Evolutionary conservation across 2,888 invertebrate genomes (phyloP), one percentile per base, ranked within the genome.

Genomic region (Autographa pulchrina): DNA sequence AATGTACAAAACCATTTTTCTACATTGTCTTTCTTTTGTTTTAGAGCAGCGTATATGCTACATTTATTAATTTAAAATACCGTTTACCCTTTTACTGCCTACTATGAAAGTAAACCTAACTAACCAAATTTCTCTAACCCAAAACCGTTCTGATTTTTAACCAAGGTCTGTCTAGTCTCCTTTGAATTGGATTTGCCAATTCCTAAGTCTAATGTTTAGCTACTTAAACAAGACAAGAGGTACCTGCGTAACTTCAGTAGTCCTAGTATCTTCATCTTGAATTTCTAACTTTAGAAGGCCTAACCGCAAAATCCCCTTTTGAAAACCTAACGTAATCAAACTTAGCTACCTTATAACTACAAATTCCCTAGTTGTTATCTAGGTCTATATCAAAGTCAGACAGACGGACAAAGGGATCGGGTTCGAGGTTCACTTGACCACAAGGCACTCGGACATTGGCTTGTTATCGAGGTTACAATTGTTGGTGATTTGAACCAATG

Each of bases 321-420:
- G n/a, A 38, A 38, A 38, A 35, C 35, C 35, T 35, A 35, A 38
- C 11, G 11, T 38, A 1, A 38, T 38, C 38, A 38, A 38, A 38
- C 38, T 38, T 38, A 38, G 38, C 38, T 38, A 11, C 9, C 11
- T 38, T 11, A 11, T 38, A 60, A 2, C 13, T 16, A 7, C 25
- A 32, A 56, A 35, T n/a, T 20, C 43, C 9, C 58, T 56, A 79
- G 58, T 56, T 43, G 25, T 54, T 61, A 63, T 59, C 66, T 62
- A 80, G 70, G 64, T 70, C 54, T 70, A 1, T 67, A 65, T 67
- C 80, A 65, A 75, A 65, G 62, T 70, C 64, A 80, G 65, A 70
- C 58, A 59, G 18, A 35, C n/a, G 35, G n/a, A 60, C 60, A 60
- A 56, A 38, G 35, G 52, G 58, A 60, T 80, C 58, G 18, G 31